Percentiles rank a stretch among this genome's conserved stretches.
Evolutionary conservation across 1,140 invertebrate genomes (phyloP).

Genomic region (Solenopsis fugax): DNA sequence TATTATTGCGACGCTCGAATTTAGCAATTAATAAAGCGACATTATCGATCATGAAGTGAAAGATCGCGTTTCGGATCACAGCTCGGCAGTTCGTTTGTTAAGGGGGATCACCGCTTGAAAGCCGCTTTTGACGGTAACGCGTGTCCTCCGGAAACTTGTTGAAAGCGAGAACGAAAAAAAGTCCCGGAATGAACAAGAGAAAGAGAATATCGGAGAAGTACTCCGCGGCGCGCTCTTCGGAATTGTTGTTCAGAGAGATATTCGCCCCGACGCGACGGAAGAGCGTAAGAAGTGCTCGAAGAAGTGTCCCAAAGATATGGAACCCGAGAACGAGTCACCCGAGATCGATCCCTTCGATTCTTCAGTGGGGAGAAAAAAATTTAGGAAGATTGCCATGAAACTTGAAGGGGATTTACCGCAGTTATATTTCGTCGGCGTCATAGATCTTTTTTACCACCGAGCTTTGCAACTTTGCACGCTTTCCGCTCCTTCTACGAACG

Average conservation of each 20-base stretch:
- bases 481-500: neutral
- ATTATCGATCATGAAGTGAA: constrained; percentile 16
- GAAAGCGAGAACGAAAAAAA: constrained; percentile 54
- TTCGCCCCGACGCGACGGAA: neutral
- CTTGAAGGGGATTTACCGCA: constrained; percentile 20
- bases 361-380: constrained; percentile 23
- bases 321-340: constrained; percentile 31
- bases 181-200: constrained; percentile 27
- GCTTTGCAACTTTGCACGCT: neutral
- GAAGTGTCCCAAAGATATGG: constrained; percentile 35
- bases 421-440: neutral
- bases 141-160: constrained; percentile 39
- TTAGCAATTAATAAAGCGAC: constrained; percentile 3
- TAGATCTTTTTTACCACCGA: neutral
- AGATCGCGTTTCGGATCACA: neutral
- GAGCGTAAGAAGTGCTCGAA: constrained; percentile 41
- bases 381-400: constrained; percentile 36
- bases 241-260: constrained; percentile 57
- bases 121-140: constrained; percentile 27
- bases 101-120: constrained; percentile 18
- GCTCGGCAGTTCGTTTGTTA: constrained; percentile 38
- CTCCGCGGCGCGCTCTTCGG: constrained; percentile 34
- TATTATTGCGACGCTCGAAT: constrained; percentile 7
- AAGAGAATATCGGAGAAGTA: neutral
- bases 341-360: constrained; percentile 49